A percentile compares a stretch with the other conserved stretches of the same genome.
Conservation (phyloP, 2,888 invertebrate genomes). For the Alloscopus bannaensis region DNA sequence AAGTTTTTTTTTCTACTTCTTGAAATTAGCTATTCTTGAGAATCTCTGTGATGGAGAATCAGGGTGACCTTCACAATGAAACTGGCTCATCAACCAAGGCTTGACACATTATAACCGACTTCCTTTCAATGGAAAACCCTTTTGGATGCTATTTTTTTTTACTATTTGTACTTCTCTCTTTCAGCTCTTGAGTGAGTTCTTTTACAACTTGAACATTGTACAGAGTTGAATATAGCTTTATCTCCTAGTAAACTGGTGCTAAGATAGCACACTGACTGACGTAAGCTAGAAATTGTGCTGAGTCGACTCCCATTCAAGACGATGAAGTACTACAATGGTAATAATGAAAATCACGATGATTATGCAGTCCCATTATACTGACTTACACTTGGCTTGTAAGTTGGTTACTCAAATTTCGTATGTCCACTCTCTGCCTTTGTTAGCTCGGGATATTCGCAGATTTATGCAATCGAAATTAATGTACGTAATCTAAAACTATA, state of each 20-base stretch:
- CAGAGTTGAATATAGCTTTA: background rate
- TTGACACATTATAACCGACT: slow-evolving; percentile 40
- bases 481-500: no score
- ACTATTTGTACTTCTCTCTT: slow-evolving; percentile 6
- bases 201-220: slow-evolving; percentile 12
- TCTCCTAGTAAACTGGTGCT: no score
- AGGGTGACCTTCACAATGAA: slow-evolving; percentile 36
- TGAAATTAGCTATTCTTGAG: no score
- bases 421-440: slow-evolving; percentile 19
- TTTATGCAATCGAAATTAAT: background rate
- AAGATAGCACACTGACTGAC: slow-evolving; percentile 33
- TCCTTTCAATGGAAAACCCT: slow-evolving; percentile 23
- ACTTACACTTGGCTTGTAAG: no score
- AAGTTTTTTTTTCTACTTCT: no score
- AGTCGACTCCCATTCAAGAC: slow-evolving; percentile 59
- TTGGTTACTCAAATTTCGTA: slow-evolving; percentile 29
- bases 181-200: slow-evolving; percentile 20
- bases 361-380: slow-evolving; percentile 54
- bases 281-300: slow-evolving; percentile 54
- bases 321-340: slow-evolving; percentile 28
- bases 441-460: slow-evolving; percentile 12
- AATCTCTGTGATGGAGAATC: slow-evolving; percentile 2
- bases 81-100: background rate
- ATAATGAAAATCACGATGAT: slow-evolving; percentile 66
- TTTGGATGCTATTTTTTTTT: slow-evolving; percentile 2